Percentiles rank a stretch among this genome's conserved stretches.
phyloP scores from a whole-genome alignment of 2,113 vertebrate genomes.

The Dasyornis broadbenti region DNA sequence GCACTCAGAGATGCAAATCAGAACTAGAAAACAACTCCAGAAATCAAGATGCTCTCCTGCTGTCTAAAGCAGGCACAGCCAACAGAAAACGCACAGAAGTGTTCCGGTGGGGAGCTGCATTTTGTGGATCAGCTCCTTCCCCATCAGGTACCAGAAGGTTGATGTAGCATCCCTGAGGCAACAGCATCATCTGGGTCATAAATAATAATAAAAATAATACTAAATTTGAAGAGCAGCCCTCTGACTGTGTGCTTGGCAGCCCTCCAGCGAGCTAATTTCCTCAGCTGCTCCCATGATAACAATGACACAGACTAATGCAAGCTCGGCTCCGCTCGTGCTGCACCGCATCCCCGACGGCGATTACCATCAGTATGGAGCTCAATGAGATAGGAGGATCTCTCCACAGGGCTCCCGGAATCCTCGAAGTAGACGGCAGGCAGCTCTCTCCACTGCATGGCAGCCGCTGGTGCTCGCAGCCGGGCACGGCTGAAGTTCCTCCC shows the following conservation, averaged over 20 bases:
- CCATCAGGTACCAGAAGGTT: conserved; percentile 59
- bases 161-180: conserved; percentile 42
- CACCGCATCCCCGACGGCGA: conserved; percentile 34
- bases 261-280: conserved; percentile 63
- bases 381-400: conserved; percentile 43
- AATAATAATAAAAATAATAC: conserved; percentile 65
- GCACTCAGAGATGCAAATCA: background rate
- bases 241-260: conserved; percentile 57
- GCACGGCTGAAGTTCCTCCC: background rate
- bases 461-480: background rate
- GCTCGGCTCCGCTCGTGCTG: background rate
- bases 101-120: background rate
- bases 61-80: background rate
- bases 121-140: conserved; percentile 14
- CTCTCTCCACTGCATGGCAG: conserved; percentile 26
- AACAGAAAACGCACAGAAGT: background rate
- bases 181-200: conserved; percentile 54
- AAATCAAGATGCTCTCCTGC: background rate
- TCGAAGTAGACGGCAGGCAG: background rate
- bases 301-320: conserved; percentile 61
- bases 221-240: conserved; percentile 46
- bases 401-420: background rate
- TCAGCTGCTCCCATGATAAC: conserved; percentile 63
- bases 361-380: conserved; percentile 13
- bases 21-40: background rate